Base-by-base conservation (phyloP, 2,113 vertebrate species). In the Eurypyga helias region DNA sequence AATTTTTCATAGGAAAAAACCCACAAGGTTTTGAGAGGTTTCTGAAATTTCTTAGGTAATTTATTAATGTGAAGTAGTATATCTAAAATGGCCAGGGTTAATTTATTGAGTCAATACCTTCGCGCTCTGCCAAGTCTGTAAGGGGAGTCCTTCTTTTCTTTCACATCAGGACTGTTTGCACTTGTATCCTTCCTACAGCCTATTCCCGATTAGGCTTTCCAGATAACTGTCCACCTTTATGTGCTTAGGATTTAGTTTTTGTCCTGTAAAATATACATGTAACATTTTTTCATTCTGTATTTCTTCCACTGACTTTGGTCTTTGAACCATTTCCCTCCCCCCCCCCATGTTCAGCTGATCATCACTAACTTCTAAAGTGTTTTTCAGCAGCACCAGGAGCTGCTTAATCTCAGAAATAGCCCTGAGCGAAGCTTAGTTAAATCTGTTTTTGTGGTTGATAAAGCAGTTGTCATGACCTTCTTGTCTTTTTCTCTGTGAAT, bases 391-490 rank as follows among this genome's bases (percentile, higher is more conserved):
- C 14, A 5, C 18, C 65, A 45, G 43, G 17, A 91, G 34, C 16
- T 91, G n/a, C 78, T 83, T 93, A 91, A 88, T 95, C 85, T 76
- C 48, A n/a, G 88, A 85, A 87, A 90, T 8, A 93, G 52, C 61
- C 58, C 36, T 76, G 82, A 83, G 88, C 5, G 5, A 88, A 87
- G 62, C 88, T 93, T 93, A 90, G 73, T 95, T 95, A 88, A 91
- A 85, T 92, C 83, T 85, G 29, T 12, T 92, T 91, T 76, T 79
- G 78, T 55, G 48, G 43, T 69, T 90, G 78, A 83, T 94, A 93
- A 94, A 85, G 79, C 43, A 85, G 69, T 80, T 92, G 65, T 87
- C 81, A 43, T 75, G 90, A 95, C 84, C 77, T 96, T 72, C 70
- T 84, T 89, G 75, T 90, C 75, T 90, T 83, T 79, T 85, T 87